Conservation (phyloP, 1,140 invertebrate genomes). For the Phortica variegata region DNA sequence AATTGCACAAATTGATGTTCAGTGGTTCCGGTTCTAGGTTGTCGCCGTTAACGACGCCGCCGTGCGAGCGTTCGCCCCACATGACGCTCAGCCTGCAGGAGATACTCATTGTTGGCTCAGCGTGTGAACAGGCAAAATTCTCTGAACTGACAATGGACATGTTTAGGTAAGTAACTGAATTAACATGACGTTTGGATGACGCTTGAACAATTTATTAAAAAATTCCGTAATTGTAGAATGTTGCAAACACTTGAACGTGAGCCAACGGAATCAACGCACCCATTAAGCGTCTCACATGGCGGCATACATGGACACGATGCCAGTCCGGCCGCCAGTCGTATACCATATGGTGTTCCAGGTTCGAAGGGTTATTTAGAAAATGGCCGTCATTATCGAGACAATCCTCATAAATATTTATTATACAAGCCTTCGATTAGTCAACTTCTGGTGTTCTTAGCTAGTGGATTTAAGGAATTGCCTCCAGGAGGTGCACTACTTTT, state of each 20-base stretch:
- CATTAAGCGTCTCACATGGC: conserved; percentile 43
- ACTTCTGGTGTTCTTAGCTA: conserved; percentile 89
- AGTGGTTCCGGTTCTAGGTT: conserved; percentile 66
- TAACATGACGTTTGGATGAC: too few species aligned
- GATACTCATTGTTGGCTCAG: conserved; percentile 92
- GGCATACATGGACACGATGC: conserved; percentile 69
- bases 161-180: conserved; percentile 64
- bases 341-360: conserved; percentile 62
- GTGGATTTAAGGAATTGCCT: conserved; percentile 91
- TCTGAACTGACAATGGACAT: conserved; percentile 97
- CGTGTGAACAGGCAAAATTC: conserved; percentile 95
- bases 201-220: not conserved
- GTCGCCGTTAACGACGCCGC: conserved; percentile 81
- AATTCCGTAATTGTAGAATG: conserved; percentile 64
- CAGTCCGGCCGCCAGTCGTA: conserved; percentile 79
- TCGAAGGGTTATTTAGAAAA: conserved; percentile 70
- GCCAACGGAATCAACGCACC: conserved; percentile 72
- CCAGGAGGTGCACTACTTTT: conserved; percentile 86
- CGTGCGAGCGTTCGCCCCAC: conserved; percentile 80
- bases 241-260: conserved; percentile 92
- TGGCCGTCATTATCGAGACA: conserved; percentile 76
- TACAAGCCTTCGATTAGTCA: conserved; percentile 95
- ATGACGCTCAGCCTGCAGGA: conserved; percentile 90
- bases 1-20: conserved; percentile 56
- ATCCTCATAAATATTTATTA: conserved; percentile 95